Base-by-base conservation (phyloP, 2,797 vertebrate genomes). In the Antrozous pallidus region DNA sequence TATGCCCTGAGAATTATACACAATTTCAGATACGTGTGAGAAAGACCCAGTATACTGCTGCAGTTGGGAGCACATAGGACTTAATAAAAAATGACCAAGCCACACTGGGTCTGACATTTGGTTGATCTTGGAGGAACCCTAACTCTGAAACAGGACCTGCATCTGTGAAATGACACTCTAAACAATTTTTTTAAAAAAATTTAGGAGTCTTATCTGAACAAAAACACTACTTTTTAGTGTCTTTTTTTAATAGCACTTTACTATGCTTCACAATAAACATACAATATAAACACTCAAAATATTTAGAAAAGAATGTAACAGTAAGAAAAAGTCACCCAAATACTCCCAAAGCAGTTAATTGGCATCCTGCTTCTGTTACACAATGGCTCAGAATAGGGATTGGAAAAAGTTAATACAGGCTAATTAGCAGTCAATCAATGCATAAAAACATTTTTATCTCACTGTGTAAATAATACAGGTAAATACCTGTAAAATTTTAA, bases 231-330 rank as follows among this genome's bases (percentile, higher is more conserved):
- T 22, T 86, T 58, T n/a, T n/a, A n/a, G n/a, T n/a, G n/a, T n/a
- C n/a, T n/a, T 89, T 63, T 63, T 31, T 17, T 5, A 17, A 86
- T 61, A 58, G 33, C n/a, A 85, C 88, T 88, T 74, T 47, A 28
- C 10, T 77, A 13, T 47, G 36, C 51, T 71, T 49, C 31, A 69
- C 1, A 54, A 45, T 56, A 91, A 86, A 88, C 22, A 67, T 56
- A 90, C 10, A 89, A 78, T 77, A 85, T n/a, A 77, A 88, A 85
- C 45, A 89, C 86, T 85, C n/a, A 77, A 67, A 93, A 83, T 74
- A 73, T 45, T 94, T 84, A 88, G 51, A 54, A 83, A 85, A 82
- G 42, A 84, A 88, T 71, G 26, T 33, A 89, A 26, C 40, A 33
- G 12, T 73, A 45, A 91, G 40, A 58, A 45, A 80, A 77, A 18